Percentiles rank a stretch among this genome's conserved stretches.
These are phyloP conservation scores for Chrysemys picta DNA, from an alignment of 2,113 vertebrate species.

Conservation along the genomic window DNA sequence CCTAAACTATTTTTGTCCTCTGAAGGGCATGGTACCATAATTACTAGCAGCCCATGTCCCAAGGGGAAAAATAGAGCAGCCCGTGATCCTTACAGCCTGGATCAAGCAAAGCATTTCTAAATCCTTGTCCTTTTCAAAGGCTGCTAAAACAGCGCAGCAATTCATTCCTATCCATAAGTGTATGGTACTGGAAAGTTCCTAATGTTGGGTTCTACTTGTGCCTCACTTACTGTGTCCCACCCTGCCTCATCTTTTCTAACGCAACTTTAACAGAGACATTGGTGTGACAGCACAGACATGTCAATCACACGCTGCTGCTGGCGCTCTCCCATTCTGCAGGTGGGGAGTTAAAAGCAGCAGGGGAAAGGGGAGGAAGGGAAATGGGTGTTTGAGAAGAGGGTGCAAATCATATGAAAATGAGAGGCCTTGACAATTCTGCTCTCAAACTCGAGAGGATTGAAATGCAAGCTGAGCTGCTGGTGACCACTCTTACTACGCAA, in stretches of 20 bases:
- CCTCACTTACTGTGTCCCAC: neutral
- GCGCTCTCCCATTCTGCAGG: neutral
- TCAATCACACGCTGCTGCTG: neutral
- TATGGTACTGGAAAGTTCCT: neutral
- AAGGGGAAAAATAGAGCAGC: neutral
- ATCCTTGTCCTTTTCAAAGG: neutral
- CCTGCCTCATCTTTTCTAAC: neutral
- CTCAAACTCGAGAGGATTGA: neutral
- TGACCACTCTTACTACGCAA: neutral
- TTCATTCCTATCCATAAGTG: neutral
- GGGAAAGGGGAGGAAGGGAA: neutral
- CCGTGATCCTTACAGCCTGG: neutral
- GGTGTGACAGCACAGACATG: neutral
- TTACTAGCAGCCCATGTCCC: neutral
- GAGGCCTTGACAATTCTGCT: neutral
- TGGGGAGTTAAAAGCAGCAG: neutral
- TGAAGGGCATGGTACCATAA: neutral
- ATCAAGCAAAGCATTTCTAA: neutral
- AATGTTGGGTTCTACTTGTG: rapidly evolving
- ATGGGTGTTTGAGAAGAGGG: neutral
- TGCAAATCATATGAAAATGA: neutral
- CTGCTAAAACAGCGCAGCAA: neutral
- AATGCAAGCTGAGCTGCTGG: neutral
- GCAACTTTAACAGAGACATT: neutral
- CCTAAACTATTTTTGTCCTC: neutral